A percentile compares a stretch with the other conserved stretches of the same genome.
phyloP scores from a whole-genome alignment of 2,888 invertebrate species.

The Tridacna crocea region DNA sequence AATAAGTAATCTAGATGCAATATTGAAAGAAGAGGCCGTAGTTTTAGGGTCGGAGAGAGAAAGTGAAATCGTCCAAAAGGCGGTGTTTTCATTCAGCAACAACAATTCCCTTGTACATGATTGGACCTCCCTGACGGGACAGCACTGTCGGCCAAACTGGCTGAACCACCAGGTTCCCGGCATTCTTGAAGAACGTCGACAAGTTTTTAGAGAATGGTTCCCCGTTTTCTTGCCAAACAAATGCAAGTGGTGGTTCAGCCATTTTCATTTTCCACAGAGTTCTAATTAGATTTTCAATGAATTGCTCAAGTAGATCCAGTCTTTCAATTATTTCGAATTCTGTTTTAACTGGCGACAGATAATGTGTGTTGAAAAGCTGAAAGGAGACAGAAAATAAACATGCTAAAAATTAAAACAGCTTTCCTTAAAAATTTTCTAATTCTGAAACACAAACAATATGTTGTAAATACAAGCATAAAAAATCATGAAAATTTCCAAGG shows the following conservation, averaged over 20 bases:
- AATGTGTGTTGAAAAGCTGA: constrained; percentile 33
- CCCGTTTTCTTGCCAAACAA: constrained; percentile 38
- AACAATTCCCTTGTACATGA: constrained; percentile 57
- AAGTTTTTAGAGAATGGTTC: constrained; percentile 33
- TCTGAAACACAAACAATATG: background rate
- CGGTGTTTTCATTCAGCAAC: background rate
- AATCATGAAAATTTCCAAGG: background rate
- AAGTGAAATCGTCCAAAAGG: no score
- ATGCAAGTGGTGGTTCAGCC: constrained; percentile 45
- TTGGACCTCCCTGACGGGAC: constrained; percentile 53
- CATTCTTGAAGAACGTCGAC: constrained; percentile 50
- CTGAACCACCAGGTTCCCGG: constrained; percentile 44
- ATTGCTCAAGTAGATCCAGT: constrained; percentile 10
- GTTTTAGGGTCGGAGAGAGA: no score
- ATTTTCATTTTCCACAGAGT: constrained; percentile 58
- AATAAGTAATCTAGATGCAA: no score
- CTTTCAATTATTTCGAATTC: background rate
- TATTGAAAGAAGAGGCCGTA: no score
- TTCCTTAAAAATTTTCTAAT: background rate
- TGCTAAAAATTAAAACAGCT: background rate
- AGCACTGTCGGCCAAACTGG: constrained; percentile 62
- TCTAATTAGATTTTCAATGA: constrained; percentile 33
- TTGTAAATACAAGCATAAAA: background rate
- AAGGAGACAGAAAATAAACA: constrained; percentile 1
- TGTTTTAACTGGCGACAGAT: background rate